Evolutionary conservation across 2,888 invertebrate species (phyloP), one percentile per base, ranked within the genome.

Genomic region (Ormyrus labotus): DNA sequence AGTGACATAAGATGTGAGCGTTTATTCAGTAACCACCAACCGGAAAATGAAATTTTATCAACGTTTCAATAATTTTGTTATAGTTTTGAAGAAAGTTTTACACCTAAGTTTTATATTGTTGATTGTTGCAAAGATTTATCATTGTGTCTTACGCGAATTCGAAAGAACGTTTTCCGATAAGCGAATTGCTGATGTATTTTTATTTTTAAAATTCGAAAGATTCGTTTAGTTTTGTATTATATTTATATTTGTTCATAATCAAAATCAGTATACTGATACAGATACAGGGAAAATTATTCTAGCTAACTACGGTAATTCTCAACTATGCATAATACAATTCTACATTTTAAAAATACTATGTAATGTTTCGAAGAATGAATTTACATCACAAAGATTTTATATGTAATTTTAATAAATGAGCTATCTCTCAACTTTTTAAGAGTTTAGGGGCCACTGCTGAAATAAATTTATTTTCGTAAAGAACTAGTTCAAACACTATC

Each of bases 111-210:
- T 19, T 58, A 50, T 64, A 58, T 11, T 53, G 71, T 71, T 71
- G 60, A 64, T 65, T 70, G 64, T 77, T 70, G 34, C 55, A 77
- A 76, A 76, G 70, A 51, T 70, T 77, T 77, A 70, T 77, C 53
- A n/a, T 13, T 77, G 64, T 77, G 70, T 19, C 19, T 19, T 19
- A 19, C 19, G 19, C 19, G 19, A 19, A 19, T 19, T 19, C 19
- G 19, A 19, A 19, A 19, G 19, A 19, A 19, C 19, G 2, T 19
- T 19, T 19, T 19, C 2, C 19, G 19, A 2, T 19, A 19, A 19
- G 19, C 19, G 19, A 19, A 19, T 19, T 19, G 19, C 19, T 19
- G 19, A 19, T 19, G 19, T 19, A 19, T 19, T 19, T 19, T 19
- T 19, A 19, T 19, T 19, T 19, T 19, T 19, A 19, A 19, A 19